These are phyloP conservation scores for Andrena fulva DNA, from an alignment of 2,888 invertebrate species.

Conservation along the genomic window DNA sequence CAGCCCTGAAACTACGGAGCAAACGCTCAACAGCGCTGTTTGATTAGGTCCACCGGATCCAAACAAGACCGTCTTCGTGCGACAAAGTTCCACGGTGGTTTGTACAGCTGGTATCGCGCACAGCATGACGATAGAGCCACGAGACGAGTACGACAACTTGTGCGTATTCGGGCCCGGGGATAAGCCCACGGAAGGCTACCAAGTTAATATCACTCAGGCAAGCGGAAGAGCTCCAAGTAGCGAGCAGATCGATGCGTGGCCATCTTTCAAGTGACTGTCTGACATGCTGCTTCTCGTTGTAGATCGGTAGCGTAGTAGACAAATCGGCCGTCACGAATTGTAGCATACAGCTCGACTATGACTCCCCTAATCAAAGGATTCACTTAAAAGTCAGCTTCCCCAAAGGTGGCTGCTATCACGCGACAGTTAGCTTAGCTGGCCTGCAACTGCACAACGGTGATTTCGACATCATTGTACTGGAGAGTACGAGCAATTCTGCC, in stretches of 20 bases:
- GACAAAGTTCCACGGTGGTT: slow-evolving; percentile 93
- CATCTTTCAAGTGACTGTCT: too few relatives aligned
- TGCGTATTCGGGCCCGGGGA: slow-evolving; percentile 88
- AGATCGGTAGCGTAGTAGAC: slow-evolving; percentile 88
- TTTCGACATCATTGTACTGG: slow-evolving; percentile 96
- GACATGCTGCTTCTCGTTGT: slow-evolving; percentile 53
- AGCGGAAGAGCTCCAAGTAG: slow-evolving; percentile 21
- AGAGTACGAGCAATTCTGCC: slow-evolving; percentile 86
- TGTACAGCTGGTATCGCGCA: slow-evolving; percentile 92
- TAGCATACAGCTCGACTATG: slow-evolving; percentile 88
- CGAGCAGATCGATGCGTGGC: background rate
- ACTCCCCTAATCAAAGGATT: slow-evolving; percentile 92
- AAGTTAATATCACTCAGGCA: slow-evolving; percentile 84
- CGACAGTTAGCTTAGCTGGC: slow-evolving; percentile 91
- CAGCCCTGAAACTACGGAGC: background rate
- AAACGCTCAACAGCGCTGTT: background rate
- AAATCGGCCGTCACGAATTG: slow-evolving; percentile 87
- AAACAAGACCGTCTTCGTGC: slow-evolving; percentile 92
- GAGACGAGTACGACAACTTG: slow-evolving; percentile 96
- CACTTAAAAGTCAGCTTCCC: slow-evolving; percentile 92
- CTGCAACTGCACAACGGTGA: slow-evolving; percentile 94
- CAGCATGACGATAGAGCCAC: slow-evolving; percentile 93
- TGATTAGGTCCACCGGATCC: slow-evolving; percentile 91
- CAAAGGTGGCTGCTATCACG: slow-evolving; percentile 93
- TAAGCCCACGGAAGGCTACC: slow-evolving; percentile 87